Base-by-base conservation (phyloP, 2,113 vertebrate genomes). In the Corydoras maculifer region DNA sequence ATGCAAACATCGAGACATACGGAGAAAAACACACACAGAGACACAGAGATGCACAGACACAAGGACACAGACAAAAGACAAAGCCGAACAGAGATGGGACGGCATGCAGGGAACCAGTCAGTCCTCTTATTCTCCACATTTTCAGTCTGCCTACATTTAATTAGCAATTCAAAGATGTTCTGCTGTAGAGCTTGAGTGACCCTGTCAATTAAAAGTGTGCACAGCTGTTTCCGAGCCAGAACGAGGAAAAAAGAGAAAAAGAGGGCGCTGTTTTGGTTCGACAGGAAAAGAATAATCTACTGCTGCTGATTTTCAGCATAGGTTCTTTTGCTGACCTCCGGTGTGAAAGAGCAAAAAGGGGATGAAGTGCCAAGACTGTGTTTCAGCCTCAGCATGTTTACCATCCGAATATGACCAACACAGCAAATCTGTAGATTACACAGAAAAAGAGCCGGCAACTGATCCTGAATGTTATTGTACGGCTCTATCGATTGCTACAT, bases 171-270 rank as follows among this genome's bases (percentile, higher is more conserved):
- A 79, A 82, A 82, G 76, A 79, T 72, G 77, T 84, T 75, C 72
- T 60, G 63, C 82, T 79, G 75, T 75, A 70, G 68, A 78, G 72
- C 72, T 66, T 71, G 77, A 75, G 79, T 78, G 72, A 77, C 77
- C 77, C 76, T 78, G 79, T 87, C 86, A 87, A 88, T 88, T 87
- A 86, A 85, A 82, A 84, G 78, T 79, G 79, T 79, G 79, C 68
- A 80, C 77, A 77, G 78, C 81, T 83, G 77, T 78, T 75, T 78
- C 74, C 68, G n/a, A 76, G 67, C 73, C 66, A 65, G 48, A 18
- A 2, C 11, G 15, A 54, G 55, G 49, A 70, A 60, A 57, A 58
- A 75, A 43, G 59, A 72, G 60, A 79, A 78, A 75, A 15, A 58
- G 55, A 78, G 62, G 68, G 25, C n/a, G 59, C 18, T 9, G 51